A percentile compares a stretch with the other conserved stretches of the same genome.
Evolutionary conservation across 2,113 vertebrate species (phyloP).

Genomic region (Syrrhaptes paradoxus): DNA sequence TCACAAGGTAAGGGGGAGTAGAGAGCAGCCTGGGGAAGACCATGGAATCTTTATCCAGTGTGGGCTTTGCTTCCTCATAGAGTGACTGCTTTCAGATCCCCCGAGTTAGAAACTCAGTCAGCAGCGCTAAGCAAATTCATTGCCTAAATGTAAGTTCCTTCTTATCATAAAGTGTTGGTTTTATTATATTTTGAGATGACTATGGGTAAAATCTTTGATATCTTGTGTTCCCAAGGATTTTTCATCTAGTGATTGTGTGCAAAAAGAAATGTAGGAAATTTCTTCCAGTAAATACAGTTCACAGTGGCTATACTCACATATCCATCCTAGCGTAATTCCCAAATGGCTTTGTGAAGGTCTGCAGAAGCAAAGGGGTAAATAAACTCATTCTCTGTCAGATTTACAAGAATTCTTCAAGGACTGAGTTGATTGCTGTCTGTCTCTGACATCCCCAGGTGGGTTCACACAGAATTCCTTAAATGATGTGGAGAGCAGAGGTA

Average conservation of each 20-base stretch:
- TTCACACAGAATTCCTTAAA: constrained; percentile 24
- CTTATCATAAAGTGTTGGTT: neutral
- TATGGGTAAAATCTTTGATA: neutral
- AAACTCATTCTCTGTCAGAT: constrained; percentile 26
- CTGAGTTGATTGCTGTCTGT: constrained; percentile 18
- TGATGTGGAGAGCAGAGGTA: constrained; percentile 11
- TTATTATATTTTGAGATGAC: neutral
- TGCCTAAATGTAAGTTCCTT: neutral
- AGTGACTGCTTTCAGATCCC: neutral
- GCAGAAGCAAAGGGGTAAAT: constrained; percentile 10
- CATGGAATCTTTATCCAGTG: neutral
- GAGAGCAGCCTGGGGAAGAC: neutral
- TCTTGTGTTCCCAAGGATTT: neutral
- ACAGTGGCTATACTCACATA: neutral
- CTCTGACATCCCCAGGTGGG: neutral
- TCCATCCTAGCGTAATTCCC: neutral
- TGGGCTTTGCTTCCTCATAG: neutral
- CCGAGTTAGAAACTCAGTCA: neutral
- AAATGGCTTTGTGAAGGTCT: neutral
- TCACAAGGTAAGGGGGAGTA: neutral
- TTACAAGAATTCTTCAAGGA: neutral
- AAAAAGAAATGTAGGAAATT: neutral
- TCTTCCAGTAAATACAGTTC: neutral
- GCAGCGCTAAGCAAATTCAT: neutral
- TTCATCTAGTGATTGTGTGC: neutral